These are phyloP conservation scores for Serripes groenlandicus DNA, from an alignment of 2,888 invertebrate genomes.

Conservation along the genomic window DNA sequence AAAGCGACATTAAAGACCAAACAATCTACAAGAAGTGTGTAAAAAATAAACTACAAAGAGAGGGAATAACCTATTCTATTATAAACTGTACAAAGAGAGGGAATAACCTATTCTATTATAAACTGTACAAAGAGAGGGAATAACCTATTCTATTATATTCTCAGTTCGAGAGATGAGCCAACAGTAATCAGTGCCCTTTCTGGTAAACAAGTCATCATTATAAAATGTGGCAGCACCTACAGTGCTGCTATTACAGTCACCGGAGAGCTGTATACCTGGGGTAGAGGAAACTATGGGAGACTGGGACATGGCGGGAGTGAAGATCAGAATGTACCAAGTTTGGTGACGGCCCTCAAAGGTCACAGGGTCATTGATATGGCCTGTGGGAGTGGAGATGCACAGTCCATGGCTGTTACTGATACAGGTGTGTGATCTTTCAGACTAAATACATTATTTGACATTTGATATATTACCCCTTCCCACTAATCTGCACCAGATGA, in stretches of 20 bases:
- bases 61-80: no score
- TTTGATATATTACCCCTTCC: no score
- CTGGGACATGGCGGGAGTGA: constrained; percentile 97
- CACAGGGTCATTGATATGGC: constrained; percentile 88
- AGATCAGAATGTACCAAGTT: constrained; percentile 95
- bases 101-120: no score
- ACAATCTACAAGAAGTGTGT: no score
- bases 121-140: no score
- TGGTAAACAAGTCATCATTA: constrained; percentile 92
- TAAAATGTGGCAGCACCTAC: constrained; percentile 97
- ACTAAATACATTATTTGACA: no score
- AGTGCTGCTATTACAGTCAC: constrained; percentile 95
- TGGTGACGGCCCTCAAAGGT: constrained; percentile 88
- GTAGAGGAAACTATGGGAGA: constrained; percentile 97
- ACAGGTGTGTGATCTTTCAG: no score
- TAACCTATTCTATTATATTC: no score
- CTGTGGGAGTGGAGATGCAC: constrained; percentile 98
- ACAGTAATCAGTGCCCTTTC: constrained; percentile 94
- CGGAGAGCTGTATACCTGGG: constrained; percentile 98
- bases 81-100: no score
- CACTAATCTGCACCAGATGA: no score
- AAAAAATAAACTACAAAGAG: no score
- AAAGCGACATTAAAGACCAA: no score
- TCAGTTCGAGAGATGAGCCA: constrained; percentile 92
- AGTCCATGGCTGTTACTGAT: constrained; percentile 97